Conservation (phyloP, 1,140 invertebrate genomes). For the Nephila pilipes region DNA sequence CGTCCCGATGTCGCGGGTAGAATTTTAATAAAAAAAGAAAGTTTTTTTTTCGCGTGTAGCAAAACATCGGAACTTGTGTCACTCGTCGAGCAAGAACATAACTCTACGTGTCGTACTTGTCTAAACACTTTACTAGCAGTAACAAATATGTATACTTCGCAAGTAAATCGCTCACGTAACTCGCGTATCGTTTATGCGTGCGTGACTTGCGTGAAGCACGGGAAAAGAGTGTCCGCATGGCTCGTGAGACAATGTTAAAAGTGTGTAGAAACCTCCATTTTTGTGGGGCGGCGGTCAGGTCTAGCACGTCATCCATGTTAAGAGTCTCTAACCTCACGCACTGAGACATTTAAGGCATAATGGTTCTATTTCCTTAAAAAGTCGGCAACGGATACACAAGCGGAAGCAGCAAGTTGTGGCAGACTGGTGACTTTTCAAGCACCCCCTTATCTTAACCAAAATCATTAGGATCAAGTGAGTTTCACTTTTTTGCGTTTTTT, state of each 20-base stretch:
- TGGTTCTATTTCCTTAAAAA: conserved; percentile 62
- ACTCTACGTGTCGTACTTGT: conserved; percentile 60
- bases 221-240: conserved; percentile 59
- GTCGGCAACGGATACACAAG: conserved; percentile 51
- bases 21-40: conserved; percentile 40
- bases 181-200: conserved; percentile 63
- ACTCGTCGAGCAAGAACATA: conserved; percentile 7
- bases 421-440: background rate
- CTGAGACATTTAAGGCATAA: conserved; percentile 62
- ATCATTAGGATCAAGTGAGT: conserved; percentile 41
- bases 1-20: background rate
- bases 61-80: conserved; percentile 54
- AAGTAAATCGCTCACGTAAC: conserved; percentile 69
- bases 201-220: conserved; percentile 67
- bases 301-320: conserved; percentile 57
- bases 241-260: conserved; percentile 74
- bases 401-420: conserved; percentile 25
- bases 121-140: conserved; percentile 59
- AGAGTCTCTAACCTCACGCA: conserved; percentile 44
- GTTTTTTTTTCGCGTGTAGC: conserved; percentile 44
- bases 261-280: conserved; percentile 66
- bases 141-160: conserved; percentile 74
- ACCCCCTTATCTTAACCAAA: background rate
- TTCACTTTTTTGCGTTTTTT: background rate
- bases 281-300: conserved; percentile 59